phyloP scores from a whole-genome alignment of 2,888 invertebrate species.

The Tenthredo distinguenda region DNA sequence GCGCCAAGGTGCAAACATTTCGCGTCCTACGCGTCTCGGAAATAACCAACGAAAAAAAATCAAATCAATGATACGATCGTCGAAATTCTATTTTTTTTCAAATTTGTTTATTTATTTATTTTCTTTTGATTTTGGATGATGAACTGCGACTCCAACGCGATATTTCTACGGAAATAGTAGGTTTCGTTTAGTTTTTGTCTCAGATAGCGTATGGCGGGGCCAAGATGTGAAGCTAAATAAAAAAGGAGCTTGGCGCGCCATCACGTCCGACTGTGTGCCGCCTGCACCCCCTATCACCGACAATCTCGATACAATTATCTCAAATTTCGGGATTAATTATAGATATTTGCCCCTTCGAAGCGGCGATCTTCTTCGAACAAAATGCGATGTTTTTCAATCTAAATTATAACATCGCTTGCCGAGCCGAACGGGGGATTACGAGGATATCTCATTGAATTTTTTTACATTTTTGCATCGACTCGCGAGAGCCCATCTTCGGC shows the following conservation, averaged over 20 bases:
- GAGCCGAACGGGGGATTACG: conserved; percentile 22
- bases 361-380: conserved; percentile 50
- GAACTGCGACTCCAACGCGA: not conserved
- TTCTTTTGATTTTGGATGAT: not conserved
- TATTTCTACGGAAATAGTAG: not conserved
- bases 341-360: conserved; percentile 51
- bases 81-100: too few species aligned
- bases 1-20: conserved; percentile 27
- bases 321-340: conserved; percentile 53
- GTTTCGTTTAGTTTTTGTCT: not conserved
- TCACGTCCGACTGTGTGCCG: conserved; percentile 50
- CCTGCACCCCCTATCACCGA: conserved; percentile 51
- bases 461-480: conserved; percentile 51
- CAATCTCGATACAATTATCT: conserved; percentile 53
- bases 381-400: conserved; percentile 53
- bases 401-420: conserved; percentile 51
- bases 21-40: not conserved
- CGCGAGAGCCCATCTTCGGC: conserved; percentile 17
- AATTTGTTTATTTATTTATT: too few species aligned
- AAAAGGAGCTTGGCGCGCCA: conserved; percentile 33
- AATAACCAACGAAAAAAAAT: not conserved
- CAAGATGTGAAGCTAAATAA: not conserved
- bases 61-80: not conserved
- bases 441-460: conserved; percentile 48
- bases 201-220: not conserved